Evolutionary conservation across 1,140 invertebrate species (phyloP).

Genomic region (Penaeus japonicus): DNA sequence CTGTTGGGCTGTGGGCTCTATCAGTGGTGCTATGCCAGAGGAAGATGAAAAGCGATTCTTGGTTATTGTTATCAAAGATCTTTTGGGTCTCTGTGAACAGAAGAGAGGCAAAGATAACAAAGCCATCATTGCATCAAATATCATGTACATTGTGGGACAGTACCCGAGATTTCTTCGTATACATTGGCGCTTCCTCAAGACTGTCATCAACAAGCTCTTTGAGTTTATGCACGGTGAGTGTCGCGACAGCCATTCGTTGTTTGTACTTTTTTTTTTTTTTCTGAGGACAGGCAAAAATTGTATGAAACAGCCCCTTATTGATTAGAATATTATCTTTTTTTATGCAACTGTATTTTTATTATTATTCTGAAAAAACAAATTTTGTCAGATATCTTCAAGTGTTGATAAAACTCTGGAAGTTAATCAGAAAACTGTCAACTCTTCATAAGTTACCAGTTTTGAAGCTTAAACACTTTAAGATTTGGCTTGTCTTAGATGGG

Average conservation of each 20-base stretch:
- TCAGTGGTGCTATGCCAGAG: conserved; percentile 98
- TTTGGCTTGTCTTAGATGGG: too few species aligned
- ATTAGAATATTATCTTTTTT: too few species aligned
- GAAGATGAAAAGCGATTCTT: conserved; percentile 99
- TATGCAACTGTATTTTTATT: too few species aligned
- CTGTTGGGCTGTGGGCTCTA: conserved; percentile 99
- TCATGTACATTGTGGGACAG: conserved; percentile 99
- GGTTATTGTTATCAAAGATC: conserved; percentile 98
- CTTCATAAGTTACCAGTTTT: too few species aligned
- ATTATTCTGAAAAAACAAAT: too few species aligned
- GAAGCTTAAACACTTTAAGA: too few species aligned
- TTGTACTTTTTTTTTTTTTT: too few species aligned
- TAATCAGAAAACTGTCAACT: too few species aligned
- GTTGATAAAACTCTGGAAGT: too few species aligned
- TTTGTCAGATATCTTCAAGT: too few species aligned
- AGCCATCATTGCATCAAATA: conserved; percentile 99
- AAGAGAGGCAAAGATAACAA: conserved; percentile 99
- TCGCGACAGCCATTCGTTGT: not conserved
- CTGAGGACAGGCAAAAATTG: too few species aligned
- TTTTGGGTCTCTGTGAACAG: conserved; percentile 97
- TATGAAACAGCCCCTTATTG: too few species aligned
- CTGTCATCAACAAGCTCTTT: conserved; percentile 99
- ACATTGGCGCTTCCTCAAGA: conserved; percentile 99
- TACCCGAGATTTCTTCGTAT: conserved; percentile 98
- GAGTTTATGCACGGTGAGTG: conserved; percentile 97